phyloP scores from a whole-genome alignment of 2,113 vertebrate species.

The Clinocottus analis region DNA sequence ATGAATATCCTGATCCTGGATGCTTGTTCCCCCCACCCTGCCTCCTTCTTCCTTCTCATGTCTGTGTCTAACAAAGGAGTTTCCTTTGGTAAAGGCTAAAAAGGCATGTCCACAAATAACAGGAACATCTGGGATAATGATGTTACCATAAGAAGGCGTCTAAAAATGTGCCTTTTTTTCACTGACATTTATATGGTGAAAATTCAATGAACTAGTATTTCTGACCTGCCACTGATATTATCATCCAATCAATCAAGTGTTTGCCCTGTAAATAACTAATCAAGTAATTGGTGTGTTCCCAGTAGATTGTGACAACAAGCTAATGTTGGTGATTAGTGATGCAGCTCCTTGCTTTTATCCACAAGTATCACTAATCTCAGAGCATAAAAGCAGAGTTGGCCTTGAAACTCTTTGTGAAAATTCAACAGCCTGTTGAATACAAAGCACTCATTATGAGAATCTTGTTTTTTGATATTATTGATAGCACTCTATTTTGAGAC shows the following conservation, averaged over 20 bases:
- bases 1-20: not conserved
- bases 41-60: not conserved
- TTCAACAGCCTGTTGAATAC: slow-evolving; percentile 3
- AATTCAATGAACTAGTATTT: not conserved
- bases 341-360: not conserved
- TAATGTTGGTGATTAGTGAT: not conserved
- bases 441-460: slow-evolving; percentile 6
- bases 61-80: not conserved
- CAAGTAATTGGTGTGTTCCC: not conserved
- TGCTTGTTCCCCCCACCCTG: not conserved
- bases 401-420: slow-evolving; percentile 17
- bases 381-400: slow-evolving; percentile 10
- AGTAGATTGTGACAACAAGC: not conserved
- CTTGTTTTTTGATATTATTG: not conserved
- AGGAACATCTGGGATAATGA: not conserved
- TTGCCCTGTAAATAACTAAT: not conserved
- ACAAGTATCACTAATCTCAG: not conserved
- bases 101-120: not conserved
- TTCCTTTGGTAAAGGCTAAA: not conserved
- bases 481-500: not conserved
- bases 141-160: not conserved
- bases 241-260: not conserved
- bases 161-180: not conserved
- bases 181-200: not conserved
- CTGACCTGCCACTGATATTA: not conserved